Conservation (phyloP, 2,888 invertebrate species). For the Apamea crenata region DNA sequence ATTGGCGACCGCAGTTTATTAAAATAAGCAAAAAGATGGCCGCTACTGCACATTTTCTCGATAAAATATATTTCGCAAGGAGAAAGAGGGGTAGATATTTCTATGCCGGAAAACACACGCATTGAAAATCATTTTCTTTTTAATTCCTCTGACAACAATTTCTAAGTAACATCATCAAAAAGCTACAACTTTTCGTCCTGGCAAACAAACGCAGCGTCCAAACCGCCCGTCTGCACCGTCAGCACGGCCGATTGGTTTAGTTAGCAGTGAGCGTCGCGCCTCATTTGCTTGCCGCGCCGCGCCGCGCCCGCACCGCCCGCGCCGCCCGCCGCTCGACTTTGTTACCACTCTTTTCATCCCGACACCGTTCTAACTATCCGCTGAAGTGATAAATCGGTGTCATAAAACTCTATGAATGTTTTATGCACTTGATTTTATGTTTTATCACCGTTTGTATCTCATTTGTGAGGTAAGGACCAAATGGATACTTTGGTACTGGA, state of each 20-base stretch:
- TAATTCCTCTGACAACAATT: neutral
- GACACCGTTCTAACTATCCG: constrained; percentile 84
- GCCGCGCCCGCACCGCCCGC: constrained; percentile 62
- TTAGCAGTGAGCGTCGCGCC: constrained; percentile 90
- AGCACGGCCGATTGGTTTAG: constrained; percentile 89
- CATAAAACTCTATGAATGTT: constrained; percentile 74
- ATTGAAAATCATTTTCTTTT: neutral
- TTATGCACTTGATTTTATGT: constrained; percentile 65
- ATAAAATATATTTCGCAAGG: neutral
- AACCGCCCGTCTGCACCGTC: constrained; percentile 75
- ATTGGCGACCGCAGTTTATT: neutral
- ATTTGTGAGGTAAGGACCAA: constrained; percentile 43
- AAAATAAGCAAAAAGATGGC: no score
- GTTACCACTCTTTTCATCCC: constrained; percentile 88
- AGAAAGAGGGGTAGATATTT: neutral
- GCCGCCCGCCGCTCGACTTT: constrained; percentile 75
- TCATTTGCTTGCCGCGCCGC: constrained; percentile 88
- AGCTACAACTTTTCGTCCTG: neutral
- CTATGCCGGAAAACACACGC: neutral
- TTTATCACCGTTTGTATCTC: constrained; percentile 55
- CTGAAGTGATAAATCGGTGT: constrained; percentile 83
- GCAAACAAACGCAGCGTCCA: constrained; percentile 38
- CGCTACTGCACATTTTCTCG: neutral
- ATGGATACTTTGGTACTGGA: constrained; percentile 7
- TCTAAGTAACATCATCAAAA: neutral